Conservation (phyloP, 2,113 vertebrate genomes). For the Cyanoramphus novaezelandiae region DNA sequence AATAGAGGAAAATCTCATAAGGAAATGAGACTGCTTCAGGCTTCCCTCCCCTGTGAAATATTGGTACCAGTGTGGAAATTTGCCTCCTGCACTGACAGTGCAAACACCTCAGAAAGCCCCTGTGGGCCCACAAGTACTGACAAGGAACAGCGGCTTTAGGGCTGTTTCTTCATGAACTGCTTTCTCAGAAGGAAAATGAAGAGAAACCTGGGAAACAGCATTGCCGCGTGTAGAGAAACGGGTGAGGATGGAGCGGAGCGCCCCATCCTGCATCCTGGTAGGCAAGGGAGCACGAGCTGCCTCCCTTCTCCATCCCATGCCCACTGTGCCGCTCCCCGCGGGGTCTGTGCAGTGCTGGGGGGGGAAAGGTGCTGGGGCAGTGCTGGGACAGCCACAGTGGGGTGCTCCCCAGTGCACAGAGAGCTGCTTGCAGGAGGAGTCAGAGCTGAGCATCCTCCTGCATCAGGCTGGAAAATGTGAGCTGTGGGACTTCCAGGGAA, state of each 20-base stretch:
- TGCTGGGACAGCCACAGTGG: rapidly evolving
- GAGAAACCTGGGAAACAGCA: rapidly evolving
- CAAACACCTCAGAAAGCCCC: neutral
- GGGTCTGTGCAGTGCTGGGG: neutral
- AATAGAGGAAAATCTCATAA: rapidly evolving
- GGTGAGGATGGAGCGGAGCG: neutral
- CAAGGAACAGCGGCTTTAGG: rapidly evolving
- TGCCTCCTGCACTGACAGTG: rapidly evolving
- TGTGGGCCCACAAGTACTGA: neutral
- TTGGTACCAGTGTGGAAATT: neutral
- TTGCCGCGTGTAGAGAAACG: rapidly evolving
- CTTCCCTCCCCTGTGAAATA: neutral
- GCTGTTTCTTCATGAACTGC: neutral
- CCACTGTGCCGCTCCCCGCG: rapidly evolving
- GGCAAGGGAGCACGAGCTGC: neutral
- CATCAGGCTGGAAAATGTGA: neutral
- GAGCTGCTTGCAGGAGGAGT: neutral
- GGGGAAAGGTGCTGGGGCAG: neutral
- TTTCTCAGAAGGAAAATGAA: neutral
- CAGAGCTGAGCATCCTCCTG: rapidly evolving
- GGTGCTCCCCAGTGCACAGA: neutral
- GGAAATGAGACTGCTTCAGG: neutral
- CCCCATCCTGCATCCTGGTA: neutral
- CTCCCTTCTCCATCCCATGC: neutral
- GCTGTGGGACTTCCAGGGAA: slow-evolving; percentile 15